Conservation (phyloP, 2,797 vertebrate species). For the Acipenser transmontanus region DNA sequence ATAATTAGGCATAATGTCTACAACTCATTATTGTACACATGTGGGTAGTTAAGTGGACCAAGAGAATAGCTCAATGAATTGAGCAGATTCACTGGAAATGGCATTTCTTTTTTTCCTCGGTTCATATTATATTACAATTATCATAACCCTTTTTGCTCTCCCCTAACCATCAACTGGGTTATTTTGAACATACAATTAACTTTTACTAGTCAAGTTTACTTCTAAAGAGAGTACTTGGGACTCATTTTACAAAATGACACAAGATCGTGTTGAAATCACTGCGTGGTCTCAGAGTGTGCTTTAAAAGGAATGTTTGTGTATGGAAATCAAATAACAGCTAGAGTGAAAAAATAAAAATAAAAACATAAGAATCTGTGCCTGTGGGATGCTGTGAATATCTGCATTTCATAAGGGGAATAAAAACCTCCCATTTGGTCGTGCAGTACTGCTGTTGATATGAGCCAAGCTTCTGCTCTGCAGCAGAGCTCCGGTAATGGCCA, state of each 20-base stretch:
- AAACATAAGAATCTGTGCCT: constrained; percentile 37
- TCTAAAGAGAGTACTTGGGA: constrained; percentile 7
- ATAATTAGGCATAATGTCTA: constrained; percentile 99
- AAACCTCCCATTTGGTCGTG: constrained; percentile 69
- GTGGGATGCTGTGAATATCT: constrained; percentile 53
- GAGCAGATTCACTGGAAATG: constrained; percentile 94
- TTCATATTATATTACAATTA: constrained; percentile 97
- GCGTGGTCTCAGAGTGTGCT: constrained; percentile 20
- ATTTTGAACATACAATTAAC: constrained; percentile 69
- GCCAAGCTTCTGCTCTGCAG: constrained; percentile 74
- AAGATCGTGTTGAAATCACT: constrained; percentile 40
- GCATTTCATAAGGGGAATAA: constrained; percentile 59
- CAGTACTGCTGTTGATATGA: constrained; percentile 59
- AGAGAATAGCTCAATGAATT: constrained; percentile 98
- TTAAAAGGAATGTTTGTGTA: constrained; percentile 33
- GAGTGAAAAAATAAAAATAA: constrained; percentile 32
- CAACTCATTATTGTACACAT: constrained; percentile 99
- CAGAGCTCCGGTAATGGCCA: constrained; percentile 76
- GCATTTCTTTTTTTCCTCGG: constrained; percentile 96
- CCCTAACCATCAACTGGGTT: constrained; percentile 71
- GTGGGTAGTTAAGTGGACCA: constrained; percentile 99
- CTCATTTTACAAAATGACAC: constrained; percentile 25
- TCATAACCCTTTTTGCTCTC: constrained; percentile 79
- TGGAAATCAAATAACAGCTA: constrained; percentile 42
- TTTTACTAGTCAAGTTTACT: constrained; percentile 17